phyloP scores from a whole-genome alignment of 2,888 invertebrate genomes.

The Synergus laeviventris region DNA sequence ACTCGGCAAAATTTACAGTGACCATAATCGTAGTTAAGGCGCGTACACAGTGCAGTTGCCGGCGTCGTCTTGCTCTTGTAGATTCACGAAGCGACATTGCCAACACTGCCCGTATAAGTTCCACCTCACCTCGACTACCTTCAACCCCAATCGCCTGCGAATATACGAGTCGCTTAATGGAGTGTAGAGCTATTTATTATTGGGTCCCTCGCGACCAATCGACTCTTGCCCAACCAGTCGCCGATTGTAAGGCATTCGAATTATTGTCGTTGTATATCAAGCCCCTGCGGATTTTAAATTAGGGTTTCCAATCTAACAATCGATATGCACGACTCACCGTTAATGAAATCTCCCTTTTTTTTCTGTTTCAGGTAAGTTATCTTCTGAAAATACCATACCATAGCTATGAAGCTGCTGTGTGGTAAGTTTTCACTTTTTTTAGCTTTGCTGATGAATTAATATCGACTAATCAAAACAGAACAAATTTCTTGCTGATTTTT shows the following conservation, averaged over 20 bases:
- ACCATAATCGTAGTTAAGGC: slow-evolving; percentile 30
- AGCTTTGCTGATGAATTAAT: neutral
- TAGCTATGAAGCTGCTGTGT: neutral
- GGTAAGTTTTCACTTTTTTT: neutral
- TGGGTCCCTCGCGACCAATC: slow-evolving; percentile 28
- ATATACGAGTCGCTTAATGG: slow-evolving; percentile 34
- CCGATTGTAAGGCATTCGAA: slow-evolving; percentile 16
- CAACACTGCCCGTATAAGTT: slow-evolving; percentile 36
- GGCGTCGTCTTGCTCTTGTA: slow-evolving; percentile 1
- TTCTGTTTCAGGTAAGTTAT: slow-evolving; percentile 38
- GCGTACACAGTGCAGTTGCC: slow-evolving; percentile 15
- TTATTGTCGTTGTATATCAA: slow-evolving; percentile 35
- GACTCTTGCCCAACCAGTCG: slow-evolving; percentile 10
- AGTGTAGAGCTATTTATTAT: slow-evolving; percentile 29
- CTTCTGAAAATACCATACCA: neutral
- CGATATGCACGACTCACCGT: neutral
- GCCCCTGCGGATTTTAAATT: slow-evolving; percentile 1
- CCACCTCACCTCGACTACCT: slow-evolving; percentile 7
- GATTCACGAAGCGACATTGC: slow-evolving; percentile 29
- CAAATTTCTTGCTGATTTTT: neutral
- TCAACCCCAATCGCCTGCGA: slow-evolving; percentile 15
- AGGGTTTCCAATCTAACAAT: slow-evolving; percentile 26
- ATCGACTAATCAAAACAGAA: no score
- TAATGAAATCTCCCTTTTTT: slow-evolving; percentile 30
- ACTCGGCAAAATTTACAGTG: slow-evolving; percentile 32